Conservation (phyloP, 2,888 invertebrate genomes). For the Acrobeloides nanus region DNA sequence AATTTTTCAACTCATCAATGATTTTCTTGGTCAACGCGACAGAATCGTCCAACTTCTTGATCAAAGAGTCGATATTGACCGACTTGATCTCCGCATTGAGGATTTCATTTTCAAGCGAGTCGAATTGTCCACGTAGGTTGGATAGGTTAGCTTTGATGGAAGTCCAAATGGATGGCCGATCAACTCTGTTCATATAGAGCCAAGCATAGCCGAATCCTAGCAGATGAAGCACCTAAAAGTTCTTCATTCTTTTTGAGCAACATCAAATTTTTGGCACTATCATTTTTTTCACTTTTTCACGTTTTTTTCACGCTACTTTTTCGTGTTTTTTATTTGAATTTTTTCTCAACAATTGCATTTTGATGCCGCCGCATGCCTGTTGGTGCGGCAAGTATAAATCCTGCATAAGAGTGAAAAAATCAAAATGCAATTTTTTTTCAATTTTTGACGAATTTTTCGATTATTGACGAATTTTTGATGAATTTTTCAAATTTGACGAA, state of each 20-base stretch:
- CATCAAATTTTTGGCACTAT: too few relatives aligned
- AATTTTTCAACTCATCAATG: constrained; percentile 6
- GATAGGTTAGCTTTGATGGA: constrained; percentile 13
- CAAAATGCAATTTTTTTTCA: too few relatives aligned
- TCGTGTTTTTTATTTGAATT: too few relatives aligned
- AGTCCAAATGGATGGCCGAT: constrained; percentile 12
- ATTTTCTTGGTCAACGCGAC: background rate
- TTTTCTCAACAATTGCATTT: too few relatives aligned
- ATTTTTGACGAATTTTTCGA: too few relatives aligned
- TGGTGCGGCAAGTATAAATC: too few relatives aligned
- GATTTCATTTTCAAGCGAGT: constrained; percentile 18
- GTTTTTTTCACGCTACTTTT: too few relatives aligned
- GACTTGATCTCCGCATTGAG: constrained; percentile 7
- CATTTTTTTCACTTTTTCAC: too few relatives aligned
- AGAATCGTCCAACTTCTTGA: constrained; percentile 2
- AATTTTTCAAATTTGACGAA: constrained; percentile 6
- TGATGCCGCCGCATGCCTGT: too few relatives aligned
- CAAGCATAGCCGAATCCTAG: constrained; percentile 31
- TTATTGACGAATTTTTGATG: too few relatives aligned
- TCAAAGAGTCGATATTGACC: constrained; percentile 3
- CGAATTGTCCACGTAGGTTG: constrained; percentile 15
- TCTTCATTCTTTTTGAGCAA: too few relatives aligned
- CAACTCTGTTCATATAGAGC: constrained; percentile 27
- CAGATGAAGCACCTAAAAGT: constrained; percentile 24
- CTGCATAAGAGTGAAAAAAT: too few relatives aligned